Percentiles rank a stretch among this genome's conserved stretches.
Conservation (phyloP, 2,113 vertebrate species). For the Bathybates hornii region DNA sequence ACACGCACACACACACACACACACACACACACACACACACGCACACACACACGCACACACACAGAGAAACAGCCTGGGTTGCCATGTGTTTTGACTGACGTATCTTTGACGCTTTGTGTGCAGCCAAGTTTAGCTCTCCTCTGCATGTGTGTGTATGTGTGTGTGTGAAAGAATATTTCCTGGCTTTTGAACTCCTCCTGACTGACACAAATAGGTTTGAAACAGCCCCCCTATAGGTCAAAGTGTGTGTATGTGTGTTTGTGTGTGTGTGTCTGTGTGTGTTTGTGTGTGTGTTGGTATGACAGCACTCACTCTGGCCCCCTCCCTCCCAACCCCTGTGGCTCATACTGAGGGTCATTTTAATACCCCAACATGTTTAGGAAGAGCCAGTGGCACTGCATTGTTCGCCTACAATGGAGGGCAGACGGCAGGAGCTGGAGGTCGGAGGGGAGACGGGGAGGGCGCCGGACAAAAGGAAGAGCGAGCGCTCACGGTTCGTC, state of each 20-base stretch:
- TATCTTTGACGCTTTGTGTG: conserved; percentile 53
- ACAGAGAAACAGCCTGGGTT: conserved; percentile 40
- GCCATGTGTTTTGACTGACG: conserved; percentile 68
- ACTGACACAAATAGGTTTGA: conserved; percentile 65
- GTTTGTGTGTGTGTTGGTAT: conserved; percentile 32
- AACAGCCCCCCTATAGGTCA: conserved; percentile 46
- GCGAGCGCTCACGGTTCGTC: conserved; percentile 9
- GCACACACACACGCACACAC: not conserved
- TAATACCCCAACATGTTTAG: conserved; percentile 77
- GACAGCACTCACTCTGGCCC: conserved; percentile 7
- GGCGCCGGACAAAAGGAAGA: conserved; percentile 48
- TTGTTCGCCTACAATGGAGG: conserved; percentile 72
- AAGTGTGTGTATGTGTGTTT: conserved; percentile 13
- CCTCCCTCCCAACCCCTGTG: conserved; percentile 15
- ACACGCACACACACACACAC: not conserved
- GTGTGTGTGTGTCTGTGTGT: not conserved
- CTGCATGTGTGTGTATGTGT: not conserved
- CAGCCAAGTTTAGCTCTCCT: conserved; percentile 51
- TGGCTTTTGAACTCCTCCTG: conserved; percentile 62
- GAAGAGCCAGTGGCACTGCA: conserved; percentile 71
- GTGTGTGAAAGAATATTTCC: conserved; percentile 54
- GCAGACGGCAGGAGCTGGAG: conserved; percentile 59
- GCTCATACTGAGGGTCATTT: conserved; percentile 59
- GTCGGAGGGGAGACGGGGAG: not conserved
- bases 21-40: conserved; percentile 4